Base-by-base conservation (phyloP, 2,888 invertebrate species). In the Ormyrus labotus region DNA sequence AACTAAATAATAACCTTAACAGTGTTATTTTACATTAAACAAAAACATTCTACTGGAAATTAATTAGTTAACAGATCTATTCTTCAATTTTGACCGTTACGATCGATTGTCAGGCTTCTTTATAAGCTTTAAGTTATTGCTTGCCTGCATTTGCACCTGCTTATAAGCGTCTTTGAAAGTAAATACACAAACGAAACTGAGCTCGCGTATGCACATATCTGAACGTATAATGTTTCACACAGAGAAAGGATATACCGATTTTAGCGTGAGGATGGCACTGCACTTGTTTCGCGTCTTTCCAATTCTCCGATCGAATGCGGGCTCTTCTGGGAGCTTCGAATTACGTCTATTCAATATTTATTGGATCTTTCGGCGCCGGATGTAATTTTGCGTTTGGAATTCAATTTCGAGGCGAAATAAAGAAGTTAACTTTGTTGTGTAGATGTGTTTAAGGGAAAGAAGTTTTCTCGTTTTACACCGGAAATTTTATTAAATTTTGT, bases 311-410 rank as follows among this genome's bases (percentile, higher is more conserved):
- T n/a, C 51, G 63, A 72, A 78, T 73, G 68, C 68, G 78, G 68
- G 60, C 48, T 73, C 64, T 48, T 67, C 68, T 10, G 47, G 53
- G 53, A 55, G 78, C 6, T 50, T 78, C 73, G 63, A 68, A 68
- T 78, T 78, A 78, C 78, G 61, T 45, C 75, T 67, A 74, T 79
- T 74, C 74, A 64, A 80, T 80, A 80, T 80, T 74, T 80, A 80
- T 80, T 64, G 64, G 51, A 11, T 55, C 67, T 53, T 57, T 53
- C 55, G 55, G 34, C 48, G 53, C 51, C 9, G 6, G 64, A 9
- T 72, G 72, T 58, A 73, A 79, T 79, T 79, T 69, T 74, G 9
- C 50, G 53, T 51, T 74, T 65, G 58, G 47, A 57, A 75, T 80
- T 70, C 80, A 75, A 80, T 80, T 80, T 71, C 70, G 47, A 34